These are phyloP conservation scores for Sycophila sp. DNA, from an alignment of 1,140 invertebrate species.

Conservation along the genomic window DNA sequence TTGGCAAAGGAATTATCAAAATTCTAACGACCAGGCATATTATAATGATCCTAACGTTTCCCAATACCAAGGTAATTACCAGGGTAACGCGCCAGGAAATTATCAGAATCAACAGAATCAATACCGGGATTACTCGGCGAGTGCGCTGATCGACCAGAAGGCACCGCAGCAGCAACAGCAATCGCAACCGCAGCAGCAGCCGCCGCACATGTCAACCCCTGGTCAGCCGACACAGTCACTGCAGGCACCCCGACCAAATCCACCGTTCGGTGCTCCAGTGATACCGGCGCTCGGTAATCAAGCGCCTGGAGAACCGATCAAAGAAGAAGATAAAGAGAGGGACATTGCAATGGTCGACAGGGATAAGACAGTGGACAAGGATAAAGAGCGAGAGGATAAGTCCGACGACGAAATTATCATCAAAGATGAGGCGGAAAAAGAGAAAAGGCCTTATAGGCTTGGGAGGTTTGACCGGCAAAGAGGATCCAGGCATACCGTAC, in stretches of 20 bases:
- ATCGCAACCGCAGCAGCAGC: constrained; percentile 18
- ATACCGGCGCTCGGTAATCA: background rate
- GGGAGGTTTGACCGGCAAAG: background rate
- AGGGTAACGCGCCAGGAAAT: background rate
- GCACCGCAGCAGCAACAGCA: background rate
- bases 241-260: background rate
- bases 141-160: constrained; percentile 36
- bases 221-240: constrained; percentile 30
- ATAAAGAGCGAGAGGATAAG: constrained; percentile 70
- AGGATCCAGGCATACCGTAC: constrained; percentile 81
- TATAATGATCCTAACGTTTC: constrained; percentile 51
- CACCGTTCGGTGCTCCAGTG: background rate
- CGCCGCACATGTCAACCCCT: background rate
- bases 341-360: constrained; percentile 54
- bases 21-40: constrained; percentile 51
- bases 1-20: constrained; percentile 61
- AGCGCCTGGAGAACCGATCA: constrained; percentile 29
- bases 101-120: constrained; percentile 44
- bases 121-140: constrained; percentile 51
- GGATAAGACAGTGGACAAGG: constrained; percentile 63
- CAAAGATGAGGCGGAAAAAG: constrained; percentile 61
- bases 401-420: constrained; percentile 58
- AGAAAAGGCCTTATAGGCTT: constrained; percentile 64
- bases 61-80: constrained; percentile 58
- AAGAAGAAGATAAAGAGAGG: constrained; percentile 51